phyloP scores from a whole-genome alignment of 2,113 vertebrate genomes.

The Herpetotheres cachinnans region DNA sequence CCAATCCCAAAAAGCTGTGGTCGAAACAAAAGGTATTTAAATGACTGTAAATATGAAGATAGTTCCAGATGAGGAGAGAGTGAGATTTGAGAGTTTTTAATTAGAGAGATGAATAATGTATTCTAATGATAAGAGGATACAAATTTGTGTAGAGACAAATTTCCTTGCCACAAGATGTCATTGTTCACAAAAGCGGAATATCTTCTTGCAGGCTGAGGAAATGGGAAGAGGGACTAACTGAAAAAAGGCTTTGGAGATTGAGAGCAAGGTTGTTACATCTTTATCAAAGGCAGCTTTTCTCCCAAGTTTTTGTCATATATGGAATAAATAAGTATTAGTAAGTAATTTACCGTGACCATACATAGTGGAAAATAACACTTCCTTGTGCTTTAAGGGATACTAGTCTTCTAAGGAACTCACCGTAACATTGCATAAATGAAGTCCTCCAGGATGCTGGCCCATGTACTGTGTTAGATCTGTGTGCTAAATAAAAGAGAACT shows the following conservation, averaged over 20 bases:
- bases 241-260: not conserved
- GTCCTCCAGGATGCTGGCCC: slow-evolving; percentile 86
- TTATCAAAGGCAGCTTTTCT: not conserved
- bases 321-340: not conserved
- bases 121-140: not conserved
- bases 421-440: slow-evolving; percentile 80
- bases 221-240: not conserved
- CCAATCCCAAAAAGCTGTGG: not conserved
- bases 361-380: not conserved
- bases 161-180: slow-evolving; percentile 4
- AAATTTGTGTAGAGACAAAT: not conserved
- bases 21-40: not conserved
- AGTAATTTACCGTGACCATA: not conserved
- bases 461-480: slow-evolving; percentile 89
- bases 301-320: not conserved
- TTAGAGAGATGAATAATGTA: not conserved
- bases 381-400: not conserved
- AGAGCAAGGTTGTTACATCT: not conserved
- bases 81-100: not conserved
- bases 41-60: not conserved
- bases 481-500: slow-evolving; percentile 72
- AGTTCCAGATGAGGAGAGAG: not conserved
- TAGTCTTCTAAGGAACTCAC: slow-evolving; percentile 64
- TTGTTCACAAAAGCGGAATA: not conserved
- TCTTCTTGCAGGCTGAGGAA: not conserved